Evolutionary conservation across 2,797 vertebrate species (phyloP).

Genomic region (Gymnocypris eckloni): DNA sequence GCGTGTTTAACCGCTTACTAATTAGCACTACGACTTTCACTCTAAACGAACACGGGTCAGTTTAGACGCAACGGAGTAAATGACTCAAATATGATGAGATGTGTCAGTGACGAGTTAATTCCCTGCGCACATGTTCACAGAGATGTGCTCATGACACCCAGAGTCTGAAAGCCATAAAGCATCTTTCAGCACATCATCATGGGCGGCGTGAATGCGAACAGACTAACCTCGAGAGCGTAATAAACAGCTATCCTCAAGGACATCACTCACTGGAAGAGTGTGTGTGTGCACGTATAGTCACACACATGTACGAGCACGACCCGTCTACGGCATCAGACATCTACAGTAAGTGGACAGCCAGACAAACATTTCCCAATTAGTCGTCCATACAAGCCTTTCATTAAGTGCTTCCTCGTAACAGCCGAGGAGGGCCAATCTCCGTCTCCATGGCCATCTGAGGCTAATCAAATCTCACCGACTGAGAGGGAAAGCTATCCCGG

Average conservation of each 20-base stretch:
- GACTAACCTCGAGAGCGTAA: slow-evolving; percentile 46
- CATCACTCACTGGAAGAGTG: background rate
- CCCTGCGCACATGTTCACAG: slow-evolving; percentile 37
- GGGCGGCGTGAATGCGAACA: slow-evolving; percentile 36
- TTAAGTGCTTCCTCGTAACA: slow-evolving; percentile 81
- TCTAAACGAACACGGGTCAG: slow-evolving; percentile 25
- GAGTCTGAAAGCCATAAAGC: slow-evolving; percentile 43
- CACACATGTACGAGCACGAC: background rate
- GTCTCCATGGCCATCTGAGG: slow-evolving; percentile 77
- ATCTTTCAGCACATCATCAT: slow-evolving; percentile 54
- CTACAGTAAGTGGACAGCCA: slow-evolving; percentile 76
- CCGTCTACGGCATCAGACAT: slow-evolving; percentile 29
- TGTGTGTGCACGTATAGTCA: background rate
- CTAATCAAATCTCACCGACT: slow-evolving; percentile 82
- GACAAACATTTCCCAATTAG: slow-evolving; percentile 83
- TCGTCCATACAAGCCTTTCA: slow-evolving; percentile 78
- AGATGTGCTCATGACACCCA: slow-evolving; percentile 23
- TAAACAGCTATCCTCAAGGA: slow-evolving; percentile 51
- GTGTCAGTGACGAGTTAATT: slow-evolving; percentile 46
- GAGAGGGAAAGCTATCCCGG: slow-evolving; percentile 79
- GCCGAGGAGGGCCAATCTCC: slow-evolving; percentile 76
- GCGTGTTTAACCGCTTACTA: slow-evolving; percentile 43
- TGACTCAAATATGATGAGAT: slow-evolving; percentile 34
- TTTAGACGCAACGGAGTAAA: background rate
- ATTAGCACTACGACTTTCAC: slow-evolving; percentile 36